Conservation (phyloP, 2,113 vertebrate species). For the Myotis yumanensis region DNA sequence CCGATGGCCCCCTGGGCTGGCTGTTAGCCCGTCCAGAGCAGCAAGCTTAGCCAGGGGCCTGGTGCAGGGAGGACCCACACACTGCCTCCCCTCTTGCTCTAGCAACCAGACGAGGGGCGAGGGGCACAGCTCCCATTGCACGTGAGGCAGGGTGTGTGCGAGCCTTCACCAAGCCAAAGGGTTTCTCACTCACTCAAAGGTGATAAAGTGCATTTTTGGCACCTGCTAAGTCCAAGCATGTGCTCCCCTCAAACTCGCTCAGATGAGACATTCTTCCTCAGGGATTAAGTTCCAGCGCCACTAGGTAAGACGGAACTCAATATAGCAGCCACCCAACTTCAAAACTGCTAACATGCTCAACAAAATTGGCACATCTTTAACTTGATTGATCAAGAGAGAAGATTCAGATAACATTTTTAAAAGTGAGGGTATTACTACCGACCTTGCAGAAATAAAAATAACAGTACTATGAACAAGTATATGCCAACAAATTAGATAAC, state of each 20-base stretch:
- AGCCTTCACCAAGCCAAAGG: neutral
- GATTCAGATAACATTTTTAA: neutral
- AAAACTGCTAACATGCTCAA: neutral
- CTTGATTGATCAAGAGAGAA: neutral
- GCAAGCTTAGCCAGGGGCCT: neutral
- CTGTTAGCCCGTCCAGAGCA: neutral
- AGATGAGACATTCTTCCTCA: neutral
- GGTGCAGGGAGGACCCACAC: neutral
- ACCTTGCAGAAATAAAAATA: neutral
- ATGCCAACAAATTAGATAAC: neutral
- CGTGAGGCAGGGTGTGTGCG: fast-evolving
- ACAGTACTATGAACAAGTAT: neutral
- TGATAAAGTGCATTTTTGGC: neutral
- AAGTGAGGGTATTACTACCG: neutral
- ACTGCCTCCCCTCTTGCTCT: neutral
- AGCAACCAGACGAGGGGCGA: fast-evolving
- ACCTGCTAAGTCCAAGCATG: neutral
- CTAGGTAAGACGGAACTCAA: neutral
- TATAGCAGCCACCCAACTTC: neutral
- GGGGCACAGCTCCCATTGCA: neutral
- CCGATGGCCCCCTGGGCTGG: neutral
- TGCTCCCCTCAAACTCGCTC: neutral
- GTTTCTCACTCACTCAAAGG: neutral
- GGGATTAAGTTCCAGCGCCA: neutral
- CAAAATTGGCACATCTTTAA: neutral